Base-by-base conservation (phyloP, 30 jellyfish, hydroid and myxozoan species). In the Nemopilema nomurai region DNA sequence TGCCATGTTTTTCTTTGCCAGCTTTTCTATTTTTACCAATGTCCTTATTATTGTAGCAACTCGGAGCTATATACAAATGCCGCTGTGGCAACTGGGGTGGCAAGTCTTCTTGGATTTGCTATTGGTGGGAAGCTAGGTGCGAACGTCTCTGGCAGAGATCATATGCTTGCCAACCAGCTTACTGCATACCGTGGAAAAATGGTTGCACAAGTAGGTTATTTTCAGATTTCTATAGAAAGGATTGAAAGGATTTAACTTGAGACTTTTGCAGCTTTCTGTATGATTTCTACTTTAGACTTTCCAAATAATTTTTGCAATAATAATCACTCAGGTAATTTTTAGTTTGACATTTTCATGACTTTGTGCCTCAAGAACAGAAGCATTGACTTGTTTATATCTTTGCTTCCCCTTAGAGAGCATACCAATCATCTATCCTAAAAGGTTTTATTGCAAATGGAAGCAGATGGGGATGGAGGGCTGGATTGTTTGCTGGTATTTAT, bases 401-500 rank as follows among this genome's bases (percentile, higher is more conserved):
- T 29, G n/a, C n/a, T n/a, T n/a, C n/a, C n/a, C 73, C 71, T 16
- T 68, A 93, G 98, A 83, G 98, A 70, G 94, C 81, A 67, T 89
- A 88, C 57, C 98, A 93, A 52, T 71, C 89, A 9, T 83, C 90
- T 28, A 90, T 89, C 19, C 32, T 88, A n/a, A 63, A 73, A 24
- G 98, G 98, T 20, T 93, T 88, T 67, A 77, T 93, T 1, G 76
- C 86, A 31, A 88, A 84, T 77, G 98, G 98, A 25, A 69, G 89
- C 83, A 79, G 88, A 77, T 93, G 96, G 96, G 98, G 98, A 1
- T 93, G 98, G 98, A 69, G 98, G 18, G 91, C 90, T 64, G 98
- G 98, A 18, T 76, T 93, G 7, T 88, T 93, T 80, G 92, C 98
- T 4, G 98, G 98, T 1, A 76, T 88, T n/a, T 93, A 88, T 80